Conservation (phyloP, 1,140 invertebrate species). For the Drosophila ironensis region DNA sequence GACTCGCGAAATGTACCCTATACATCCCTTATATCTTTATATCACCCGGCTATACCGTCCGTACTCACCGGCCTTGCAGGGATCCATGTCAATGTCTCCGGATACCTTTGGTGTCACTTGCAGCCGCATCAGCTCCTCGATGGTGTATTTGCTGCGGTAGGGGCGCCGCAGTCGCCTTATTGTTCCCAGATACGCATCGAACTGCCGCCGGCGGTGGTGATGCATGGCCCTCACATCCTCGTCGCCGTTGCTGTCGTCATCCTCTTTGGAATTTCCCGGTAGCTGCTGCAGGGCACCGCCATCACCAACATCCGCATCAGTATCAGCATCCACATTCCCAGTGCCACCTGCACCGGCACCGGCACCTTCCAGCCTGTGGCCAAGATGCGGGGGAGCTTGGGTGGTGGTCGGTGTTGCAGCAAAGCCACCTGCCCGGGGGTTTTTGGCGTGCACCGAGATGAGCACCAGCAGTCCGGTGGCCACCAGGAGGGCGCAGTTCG, state of each 20-base stretch:
- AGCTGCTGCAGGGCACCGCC: neutral
- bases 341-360: too few relatives aligned
- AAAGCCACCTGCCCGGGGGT: slow-evolving; percentile 55
- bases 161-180: slow-evolving; percentile 29
- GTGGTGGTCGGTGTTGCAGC: neutral
- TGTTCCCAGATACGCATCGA: slow-evolving; percentile 37
- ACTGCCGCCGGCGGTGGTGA: slow-evolving; percentile 31
- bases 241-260: neutral
- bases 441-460: slow-evolving; percentile 72
- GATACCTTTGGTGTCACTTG: slow-evolving; percentile 87
- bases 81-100: slow-evolving; percentile 90
- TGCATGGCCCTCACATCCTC: slow-evolving; percentile 2
- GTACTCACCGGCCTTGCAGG: slow-evolving; percentile 91
- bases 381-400: neutral
- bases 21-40: neutral
- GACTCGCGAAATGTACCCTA: neutral
- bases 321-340: too few relatives aligned
- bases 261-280: neutral
- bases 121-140: slow-evolving; percentile 86
- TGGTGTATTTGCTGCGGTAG: slow-evolving; percentile 84
- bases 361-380: slow-evolving; percentile 7
- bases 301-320: too few relatives aligned
- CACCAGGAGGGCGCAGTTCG: slow-evolving; percentile 66
- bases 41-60: neutral
- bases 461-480: slow-evolving; percentile 58